Evolutionary conservation across 2,797 vertebrate species (phyloP).

Genomic region (Gymnocypris eckloni): DNA sequence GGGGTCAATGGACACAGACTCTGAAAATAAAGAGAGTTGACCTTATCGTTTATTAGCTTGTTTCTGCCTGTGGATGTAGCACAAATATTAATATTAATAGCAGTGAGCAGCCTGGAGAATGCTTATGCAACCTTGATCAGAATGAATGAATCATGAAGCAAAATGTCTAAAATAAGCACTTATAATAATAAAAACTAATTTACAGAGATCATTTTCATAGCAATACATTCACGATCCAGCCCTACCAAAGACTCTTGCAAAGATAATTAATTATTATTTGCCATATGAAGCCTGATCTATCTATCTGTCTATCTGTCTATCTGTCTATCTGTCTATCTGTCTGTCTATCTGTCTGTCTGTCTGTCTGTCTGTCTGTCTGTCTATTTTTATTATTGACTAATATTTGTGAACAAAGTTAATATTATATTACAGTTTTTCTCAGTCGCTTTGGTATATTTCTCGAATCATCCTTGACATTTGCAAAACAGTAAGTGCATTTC

Average conservation of each 20-base stretch:
- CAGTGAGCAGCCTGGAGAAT: background rate
- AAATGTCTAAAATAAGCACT: background rate
- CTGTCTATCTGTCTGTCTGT: too few relatives aligned
- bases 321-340: too few relatives aligned
- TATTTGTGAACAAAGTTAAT: background rate
- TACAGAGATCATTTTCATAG: background rate
- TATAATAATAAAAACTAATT: background rate
- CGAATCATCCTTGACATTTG: too few relatives aligned
- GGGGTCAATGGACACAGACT: slow-evolving; percentile 32
- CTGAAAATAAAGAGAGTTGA: slow-evolving; percentile 44
- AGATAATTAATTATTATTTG: background rate
- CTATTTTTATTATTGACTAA: background rate
- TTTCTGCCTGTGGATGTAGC: background rate
- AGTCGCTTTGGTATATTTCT: too few relatives aligned
- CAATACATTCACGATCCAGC: background rate
- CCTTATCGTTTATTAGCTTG: slow-evolving; percentile 43
- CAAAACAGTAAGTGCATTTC: too few relatives aligned
- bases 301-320: too few relatives aligned
- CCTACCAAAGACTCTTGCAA: background rate
- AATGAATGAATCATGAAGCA: background rate
- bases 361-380: too few relatives aligned
- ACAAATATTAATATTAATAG: slow-evolving; percentile 36
- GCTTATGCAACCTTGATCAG: background rate
- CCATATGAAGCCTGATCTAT: background rate
- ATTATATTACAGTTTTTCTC: background rate